Evolutionary conservation across 2,888 invertebrate species (phyloP).

Genomic region (Parelbella ahira): DNA sequence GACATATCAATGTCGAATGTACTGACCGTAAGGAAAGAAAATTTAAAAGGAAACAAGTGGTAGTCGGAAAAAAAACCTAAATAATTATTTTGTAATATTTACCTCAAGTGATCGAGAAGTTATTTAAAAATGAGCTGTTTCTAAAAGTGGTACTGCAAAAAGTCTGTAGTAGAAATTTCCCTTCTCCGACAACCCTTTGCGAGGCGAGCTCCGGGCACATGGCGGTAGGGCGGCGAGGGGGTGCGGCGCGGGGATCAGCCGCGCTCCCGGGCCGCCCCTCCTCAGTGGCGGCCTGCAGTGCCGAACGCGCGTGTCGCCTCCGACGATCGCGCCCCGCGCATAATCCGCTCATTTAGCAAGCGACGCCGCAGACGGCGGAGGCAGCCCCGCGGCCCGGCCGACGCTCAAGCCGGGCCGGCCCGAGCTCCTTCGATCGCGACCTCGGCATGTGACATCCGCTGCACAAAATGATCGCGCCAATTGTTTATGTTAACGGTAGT

Average conservation of each 20-base stretch:
- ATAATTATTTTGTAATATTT: no score
- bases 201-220: slow-evolving; percentile 60
- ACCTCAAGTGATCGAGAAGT: no score
- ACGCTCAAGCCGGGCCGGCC: slow-evolving; percentile 56
- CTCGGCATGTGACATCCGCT: slow-evolving; percentile 56
- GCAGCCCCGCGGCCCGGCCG: slow-evolving; percentile 67
- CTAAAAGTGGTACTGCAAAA: no score
- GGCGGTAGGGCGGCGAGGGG: slow-evolving; percentile 47
- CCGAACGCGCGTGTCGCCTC: slow-evolving; percentile 77
- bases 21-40: no score
- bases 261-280: slow-evolving; percentile 75
- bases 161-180: no score
- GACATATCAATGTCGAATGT: no score
- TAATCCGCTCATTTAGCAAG: slow-evolving; percentile 71
- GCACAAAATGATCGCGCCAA: slow-evolving; percentile 63
- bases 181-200: slow-evolving; percentile 73
- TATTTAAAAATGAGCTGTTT: no score
- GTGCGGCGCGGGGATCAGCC: slow-evolving; percentile 46
- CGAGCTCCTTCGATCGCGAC: slow-evolving; percentile 46
- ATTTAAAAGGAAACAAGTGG: no score
- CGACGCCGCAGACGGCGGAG: slow-evolving; percentile 73
- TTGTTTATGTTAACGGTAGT: slow-evolving; percentile 75
- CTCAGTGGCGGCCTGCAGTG: slow-evolving; percentile 79
- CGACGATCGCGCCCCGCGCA: slow-evolving; percentile 74
- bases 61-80: no score